phyloP scores from a whole-genome alignment of 2,888 invertebrate species.

The Melieria crassipennis region DNA sequence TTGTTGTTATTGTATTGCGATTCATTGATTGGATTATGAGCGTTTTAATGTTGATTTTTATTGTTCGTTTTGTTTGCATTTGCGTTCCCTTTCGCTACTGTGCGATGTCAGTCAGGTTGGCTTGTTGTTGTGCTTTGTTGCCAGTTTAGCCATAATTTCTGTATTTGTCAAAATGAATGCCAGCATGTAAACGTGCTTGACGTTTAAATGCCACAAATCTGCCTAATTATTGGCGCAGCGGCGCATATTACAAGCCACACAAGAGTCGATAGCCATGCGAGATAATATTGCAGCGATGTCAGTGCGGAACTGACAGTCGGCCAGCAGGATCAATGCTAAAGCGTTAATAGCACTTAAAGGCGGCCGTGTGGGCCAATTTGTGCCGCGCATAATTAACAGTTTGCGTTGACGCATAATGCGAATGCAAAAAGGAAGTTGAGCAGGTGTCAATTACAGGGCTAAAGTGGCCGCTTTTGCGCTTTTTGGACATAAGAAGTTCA shows the following conservation, averaged over 20 bases:
- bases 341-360: neutral
- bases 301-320: neutral
- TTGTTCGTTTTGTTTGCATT: too few species aligned
- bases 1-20: too few species aligned
- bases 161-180: neutral
- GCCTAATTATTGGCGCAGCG: neutral
- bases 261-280: neutral
- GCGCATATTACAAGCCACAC: neutral
- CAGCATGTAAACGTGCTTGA: constrained; percentile 14
- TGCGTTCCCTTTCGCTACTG: too few species aligned
- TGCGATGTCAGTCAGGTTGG: too few species aligned
- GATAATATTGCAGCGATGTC: neutral
- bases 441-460: constrained; percentile 18
- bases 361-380: neutral
- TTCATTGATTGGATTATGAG: too few species aligned
- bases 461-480: constrained; percentile 1
- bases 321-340: neutral
- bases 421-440: neutral
- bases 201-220: constrained; percentile 16
- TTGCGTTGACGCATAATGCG: too few species aligned
- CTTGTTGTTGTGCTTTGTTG: neutral
- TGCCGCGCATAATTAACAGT: too few species aligned
- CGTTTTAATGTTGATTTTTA: too few species aligned
- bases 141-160: neutral
- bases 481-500: too few species aligned